Evolutionary conservation across 2,888 invertebrate genomes (phyloP), one percentile per base, ranked within the genome.

Genomic region (Griposia aprilina): DNA sequence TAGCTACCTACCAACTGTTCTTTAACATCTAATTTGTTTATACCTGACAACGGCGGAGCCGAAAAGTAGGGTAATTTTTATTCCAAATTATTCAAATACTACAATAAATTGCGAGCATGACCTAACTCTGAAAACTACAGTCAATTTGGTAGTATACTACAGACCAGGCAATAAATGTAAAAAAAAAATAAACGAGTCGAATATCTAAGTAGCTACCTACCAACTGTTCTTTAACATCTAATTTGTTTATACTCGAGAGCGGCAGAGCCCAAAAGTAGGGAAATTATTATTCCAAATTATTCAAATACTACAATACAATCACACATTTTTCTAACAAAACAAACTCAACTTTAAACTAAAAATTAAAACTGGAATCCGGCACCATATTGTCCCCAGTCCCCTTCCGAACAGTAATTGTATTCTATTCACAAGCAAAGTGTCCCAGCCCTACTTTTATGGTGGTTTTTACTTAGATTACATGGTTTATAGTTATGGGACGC

Each of bases 381-480:
- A 41, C 67, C 67, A 59, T 79, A 60, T 48, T 72, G 68, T 59
- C 36, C 48, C 17, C 52, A 0, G 8, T 17, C 68, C 84, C 60
- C 62, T 67, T 30, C 30, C 4, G 13, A 70, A 52, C 30, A 7
- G 36, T 74, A 48, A 84, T 71, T 23, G 72, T 66, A n/a, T 57
- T 74, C 23, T 62, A 62, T 79, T 71, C 48, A 74, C 48, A 26
- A 85, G 71, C 57, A 13, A 87, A 87, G 86, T 90, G 88, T 87
- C 85, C 87, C 73, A 83, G 81, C 82, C 81, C 71, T 50, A 48
- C 81, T 89, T 92, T 89, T 74, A 91, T 81, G 86, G 84, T 74
- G 80, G 81, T 87, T 85, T 85, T 89, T 88, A 89, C 71, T 63
- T 67, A 83, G 85, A 91, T 91, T 91, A 88, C 82, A 84, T 82